Evolutionary conservation across 2,113 vertebrate species (phyloP).

Genomic region (Electrona antarctica): DNA sequence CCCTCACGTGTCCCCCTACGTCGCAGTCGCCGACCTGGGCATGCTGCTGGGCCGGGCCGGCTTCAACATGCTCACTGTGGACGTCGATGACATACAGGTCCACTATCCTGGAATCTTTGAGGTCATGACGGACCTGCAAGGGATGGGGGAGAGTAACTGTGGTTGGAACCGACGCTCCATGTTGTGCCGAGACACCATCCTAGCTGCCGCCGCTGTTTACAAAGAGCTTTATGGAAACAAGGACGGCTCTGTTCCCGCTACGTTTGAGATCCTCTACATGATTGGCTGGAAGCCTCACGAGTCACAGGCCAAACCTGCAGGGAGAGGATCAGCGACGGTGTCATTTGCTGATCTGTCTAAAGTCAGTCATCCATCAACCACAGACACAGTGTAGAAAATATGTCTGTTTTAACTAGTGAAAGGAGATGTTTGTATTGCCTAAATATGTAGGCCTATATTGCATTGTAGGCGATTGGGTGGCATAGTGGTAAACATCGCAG

Average conservation of each 20-base stretch:
- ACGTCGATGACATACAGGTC: conserved; percentile 91
- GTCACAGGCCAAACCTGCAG: conserved; percentile 92
- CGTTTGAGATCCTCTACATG: conserved; percentile 92
- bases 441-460: too few species aligned
- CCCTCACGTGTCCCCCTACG: conserved; percentile 91
- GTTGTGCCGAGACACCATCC: conserved; percentile 89
- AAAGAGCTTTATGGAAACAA: conserved; percentile 89
- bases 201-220: conserved; percentile 92
- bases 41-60: conserved; percentile 89
- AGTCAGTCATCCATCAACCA: conserved; percentile 56
- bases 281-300: conserved; percentile 97
- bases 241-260: conserved; percentile 90
- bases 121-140: conserved; percentile 92
- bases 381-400: neutral
- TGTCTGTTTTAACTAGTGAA: too few species aligned
- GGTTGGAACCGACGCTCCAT: conserved; percentile 91
- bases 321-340: conserved; percentile 87
- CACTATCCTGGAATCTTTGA: conserved; percentile 92
- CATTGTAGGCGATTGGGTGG: too few species aligned
- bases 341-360: conserved; percentile 88
- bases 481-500: too few species aligned
- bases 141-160: conserved; percentile 98
- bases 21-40: conserved; percentile 88
- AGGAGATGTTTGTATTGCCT: too few species aligned
- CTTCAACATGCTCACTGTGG: conserved; percentile 95